phyloP scores from a whole-genome alignment of 2,113 vertebrate genomes.

The Petroica traversi region DNA sequence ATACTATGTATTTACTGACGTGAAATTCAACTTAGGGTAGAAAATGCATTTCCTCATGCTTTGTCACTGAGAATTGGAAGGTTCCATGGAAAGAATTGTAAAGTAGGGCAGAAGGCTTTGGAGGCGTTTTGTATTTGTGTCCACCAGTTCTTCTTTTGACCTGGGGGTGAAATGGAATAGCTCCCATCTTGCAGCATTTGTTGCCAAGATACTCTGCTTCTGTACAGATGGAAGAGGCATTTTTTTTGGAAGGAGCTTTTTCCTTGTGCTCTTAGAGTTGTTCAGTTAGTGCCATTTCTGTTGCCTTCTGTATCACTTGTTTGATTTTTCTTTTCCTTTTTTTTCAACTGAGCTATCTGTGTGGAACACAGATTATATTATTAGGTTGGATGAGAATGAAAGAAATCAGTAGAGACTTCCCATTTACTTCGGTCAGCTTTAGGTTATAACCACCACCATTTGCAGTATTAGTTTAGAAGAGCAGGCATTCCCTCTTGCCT shows the following conservation, averaged over 20 bases:
- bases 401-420: background rate
- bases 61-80: background rate
- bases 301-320: background rate
- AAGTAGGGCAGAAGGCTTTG: background rate
- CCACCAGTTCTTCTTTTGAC: background rate
- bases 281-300: background rate
- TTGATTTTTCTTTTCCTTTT: background rate
- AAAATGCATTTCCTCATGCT: background rate
- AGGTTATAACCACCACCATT: background rate
- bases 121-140: background rate
- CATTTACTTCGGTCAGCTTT: background rate
- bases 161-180: background rate
- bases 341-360: background rate
- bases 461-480: background rate
- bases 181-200: background rate
- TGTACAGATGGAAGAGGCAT: background rate
- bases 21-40: accelerated
- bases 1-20: background rate
- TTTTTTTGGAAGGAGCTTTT: too few species aligned
- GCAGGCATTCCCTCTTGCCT: background rate
- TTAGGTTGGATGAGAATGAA: background rate
- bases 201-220: background rate
- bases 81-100: background rate
- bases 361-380: background rate
- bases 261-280: background rate